Conservation (phyloP, 2,888 invertebrate species). For the Oligia latruncula region DNA sequence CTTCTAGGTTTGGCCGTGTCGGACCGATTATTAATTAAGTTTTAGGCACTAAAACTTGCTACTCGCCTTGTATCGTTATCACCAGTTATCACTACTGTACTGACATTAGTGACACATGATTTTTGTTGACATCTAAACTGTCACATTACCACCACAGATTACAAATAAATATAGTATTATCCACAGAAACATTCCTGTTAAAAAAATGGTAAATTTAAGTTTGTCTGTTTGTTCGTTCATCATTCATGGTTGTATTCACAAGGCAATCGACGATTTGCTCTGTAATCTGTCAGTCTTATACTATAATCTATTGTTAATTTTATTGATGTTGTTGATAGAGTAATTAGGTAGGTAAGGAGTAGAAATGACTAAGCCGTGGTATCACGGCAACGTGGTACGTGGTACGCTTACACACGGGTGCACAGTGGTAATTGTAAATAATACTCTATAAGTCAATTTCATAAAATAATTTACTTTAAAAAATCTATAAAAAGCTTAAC, state of each 20-base stretch:
- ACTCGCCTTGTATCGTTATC: conserved; percentile 40
- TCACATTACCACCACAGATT: conserved; percentile 8
- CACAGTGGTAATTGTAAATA: not conserved
- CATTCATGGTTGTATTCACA: not conserved
- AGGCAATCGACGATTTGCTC: not conserved
- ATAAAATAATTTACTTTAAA: conserved; percentile 15
- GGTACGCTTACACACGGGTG: too few relatives aligned
- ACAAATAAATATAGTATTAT: not conserved
- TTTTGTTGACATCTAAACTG: conserved; percentile 43
- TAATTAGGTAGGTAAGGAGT: not conserved
- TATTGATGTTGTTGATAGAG: not conserved
- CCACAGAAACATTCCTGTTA: not conserved
- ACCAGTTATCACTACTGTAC: conserved; percentile 14
- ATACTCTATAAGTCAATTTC: not conserved
- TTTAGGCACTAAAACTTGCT: conserved; percentile 36
- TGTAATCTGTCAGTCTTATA: not conserved
- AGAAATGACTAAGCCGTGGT: not conserved
- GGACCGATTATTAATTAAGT: conserved; percentile 50
- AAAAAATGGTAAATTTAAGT: not conserved
- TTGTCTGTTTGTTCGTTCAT: not conserved
- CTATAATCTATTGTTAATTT: not conserved
- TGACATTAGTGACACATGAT: conserved; percentile 23
- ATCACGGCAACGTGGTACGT: too few relatives aligned
- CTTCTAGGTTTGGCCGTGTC: conserved; percentile 20
- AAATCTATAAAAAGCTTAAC: not conserved